Conservation (phyloP, 2,888 invertebrate genomes). For the Craniophora ligustri region DNA sequence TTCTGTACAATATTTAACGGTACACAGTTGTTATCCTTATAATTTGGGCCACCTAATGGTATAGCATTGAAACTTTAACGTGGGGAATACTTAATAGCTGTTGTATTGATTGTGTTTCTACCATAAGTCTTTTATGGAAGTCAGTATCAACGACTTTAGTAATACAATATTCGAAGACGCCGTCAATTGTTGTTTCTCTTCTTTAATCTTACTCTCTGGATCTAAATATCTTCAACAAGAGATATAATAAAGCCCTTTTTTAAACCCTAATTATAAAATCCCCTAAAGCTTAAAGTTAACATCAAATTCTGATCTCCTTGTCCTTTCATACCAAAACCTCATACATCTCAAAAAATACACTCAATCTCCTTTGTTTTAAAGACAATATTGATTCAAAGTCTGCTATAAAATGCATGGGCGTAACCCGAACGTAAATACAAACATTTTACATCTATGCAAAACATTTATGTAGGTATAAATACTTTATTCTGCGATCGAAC, state of each 20-base stretch:
- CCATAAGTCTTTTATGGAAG: no score
- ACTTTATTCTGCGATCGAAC: conserved; percentile 8
- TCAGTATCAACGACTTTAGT: neutral
- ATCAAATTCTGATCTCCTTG: no score
- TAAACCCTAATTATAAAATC: no score
- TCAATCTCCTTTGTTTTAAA: conserved; percentile 23
- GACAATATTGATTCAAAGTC: conserved; percentile 19
- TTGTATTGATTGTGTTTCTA: neutral
- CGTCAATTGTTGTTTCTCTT: no score
- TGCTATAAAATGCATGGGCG: conserved; percentile 15
- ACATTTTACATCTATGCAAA: conserved; percentile 16
- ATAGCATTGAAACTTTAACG: neutral
- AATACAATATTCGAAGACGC: no score
- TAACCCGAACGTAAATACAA: conserved; percentile 22
- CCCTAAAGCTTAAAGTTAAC: no score
- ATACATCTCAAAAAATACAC: conserved; percentile 1
- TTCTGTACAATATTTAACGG: conserved; percentile 31
- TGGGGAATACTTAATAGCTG: neutral
- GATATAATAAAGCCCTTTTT: no score
- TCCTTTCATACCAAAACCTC: neutral
- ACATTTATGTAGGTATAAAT: conserved; percentile 10
- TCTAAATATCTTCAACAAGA: no score
- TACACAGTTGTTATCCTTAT: conserved; percentile 22
- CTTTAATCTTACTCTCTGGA: no score
- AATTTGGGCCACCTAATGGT: conserved; percentile 20